Evolutionary conservation across 1,140 invertebrate species (phyloP).

Genomic region (Cyclina sinensis): DNA sequence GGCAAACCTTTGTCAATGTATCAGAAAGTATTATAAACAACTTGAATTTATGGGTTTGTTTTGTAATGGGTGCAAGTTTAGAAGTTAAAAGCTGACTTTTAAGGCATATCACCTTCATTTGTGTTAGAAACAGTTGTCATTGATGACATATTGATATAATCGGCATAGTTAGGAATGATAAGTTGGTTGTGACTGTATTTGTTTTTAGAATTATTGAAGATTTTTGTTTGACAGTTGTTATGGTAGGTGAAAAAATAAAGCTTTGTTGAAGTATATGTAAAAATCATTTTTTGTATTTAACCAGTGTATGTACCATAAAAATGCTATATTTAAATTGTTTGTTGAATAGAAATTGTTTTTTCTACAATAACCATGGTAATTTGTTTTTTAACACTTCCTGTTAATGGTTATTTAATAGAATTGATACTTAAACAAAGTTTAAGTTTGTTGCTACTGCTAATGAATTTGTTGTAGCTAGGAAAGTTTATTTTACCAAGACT

Average conservation of each 20-base stretch:
- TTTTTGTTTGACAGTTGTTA: background rate
- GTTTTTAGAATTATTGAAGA: background rate
- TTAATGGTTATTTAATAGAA: too few relatives aligned
- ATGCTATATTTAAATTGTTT: background rate
- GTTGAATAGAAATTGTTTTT: background rate
- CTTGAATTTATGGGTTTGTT: too few relatives aligned
- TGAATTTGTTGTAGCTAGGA: too few relatives aligned
- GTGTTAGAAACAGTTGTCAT: background rate
- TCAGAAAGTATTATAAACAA: too few relatives aligned
- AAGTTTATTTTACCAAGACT: too few relatives aligned
- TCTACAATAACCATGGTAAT: too few relatives aligned
- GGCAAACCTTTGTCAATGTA: too few relatives aligned
- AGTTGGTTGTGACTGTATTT: conserved; percentile 21
- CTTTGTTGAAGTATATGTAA: background rate
- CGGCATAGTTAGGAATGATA: background rate
- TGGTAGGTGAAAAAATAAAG: background rate
- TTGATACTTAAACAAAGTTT: too few relatives aligned
- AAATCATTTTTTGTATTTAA: background rate
- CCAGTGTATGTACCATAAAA: conserved; percentile 1
- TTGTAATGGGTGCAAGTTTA: background rate
- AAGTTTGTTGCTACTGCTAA: too few relatives aligned
- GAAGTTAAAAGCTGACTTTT: conserved; percentile 9
- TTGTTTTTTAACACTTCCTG: too few relatives aligned
- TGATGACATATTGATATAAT: background rate
- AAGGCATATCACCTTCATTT: conserved; percentile 26